Base-by-base conservation (phyloP, 2,797 vertebrate genomes). In the Ataeniobius toweri region DNA sequence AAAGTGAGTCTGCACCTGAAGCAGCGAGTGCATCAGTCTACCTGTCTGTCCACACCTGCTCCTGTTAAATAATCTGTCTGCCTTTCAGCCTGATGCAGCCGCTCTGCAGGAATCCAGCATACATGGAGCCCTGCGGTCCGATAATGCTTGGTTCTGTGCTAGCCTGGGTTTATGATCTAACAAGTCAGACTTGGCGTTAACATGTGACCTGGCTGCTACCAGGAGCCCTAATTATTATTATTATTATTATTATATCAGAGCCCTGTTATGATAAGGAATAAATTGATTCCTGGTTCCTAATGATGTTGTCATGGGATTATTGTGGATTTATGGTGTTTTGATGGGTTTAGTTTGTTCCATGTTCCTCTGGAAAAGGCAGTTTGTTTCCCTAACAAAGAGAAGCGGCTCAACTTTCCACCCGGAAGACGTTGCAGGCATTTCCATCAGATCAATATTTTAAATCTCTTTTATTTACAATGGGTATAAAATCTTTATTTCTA, bases 91-190 rank as follows among this genome's bases (percentile, higher is more conserved):
- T 53, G 73, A 50, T 5, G 36, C 63, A 75, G 79, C n/a, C 3
- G 7, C 55, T 63, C 26, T 50, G 46, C 28, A 28, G 46, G 31
- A 71, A 41, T 8, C 28, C 70, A 36, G 36, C 36, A 36, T 5
- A 0, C 48, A 28, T 20, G 0, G 5, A 59, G 51, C 51, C 22
- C n/a, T 0, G 26, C 16, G 63, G 73, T 80, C 36, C 58, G 80
- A 83, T 85, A 20, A 68, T 10, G 2, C 22, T 68, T 44, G 67
- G 44, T 69, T 8, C 24, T n/a, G 28, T 26, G n/a, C n/a, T 24
- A 69, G 67, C 41, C 26, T 8, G 67, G 16, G 41, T 69, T 69
- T 69, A 69, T 48, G 67, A 48, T 18, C 6, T 3, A 18, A 3
- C 6, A 1, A 28, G 26, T 53, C 51, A 18, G 5, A 41, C 1